Base-by-base conservation (phyloP, 2,113 vertebrate species). In the Raphicerus campestris region DNA sequence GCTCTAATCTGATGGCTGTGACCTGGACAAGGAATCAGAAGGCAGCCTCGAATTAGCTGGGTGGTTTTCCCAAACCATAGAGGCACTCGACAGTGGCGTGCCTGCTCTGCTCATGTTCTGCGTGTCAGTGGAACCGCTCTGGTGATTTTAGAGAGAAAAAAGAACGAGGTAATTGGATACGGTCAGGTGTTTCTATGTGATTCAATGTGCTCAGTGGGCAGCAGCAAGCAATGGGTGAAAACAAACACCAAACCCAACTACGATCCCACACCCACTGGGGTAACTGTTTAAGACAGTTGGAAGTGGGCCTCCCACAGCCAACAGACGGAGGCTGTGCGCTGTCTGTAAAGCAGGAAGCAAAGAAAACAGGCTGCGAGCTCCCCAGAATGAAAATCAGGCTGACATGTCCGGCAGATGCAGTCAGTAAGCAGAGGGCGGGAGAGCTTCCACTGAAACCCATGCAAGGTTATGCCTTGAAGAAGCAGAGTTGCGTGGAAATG, bases 41-140 rank as follows among this genome's bases (percentile, higher is more conserved):
- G 32, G 42, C 97, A 96, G 89, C 77, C 89, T 96, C 35, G 35
- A 77, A 95, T 90, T 90, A 94, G 35, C 32, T 80, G 75, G 51
- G 84, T 92, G 92, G 78, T 42, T 96, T 86, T 17, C 84, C 92
- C 66, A 47, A 35, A 35, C 63, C 0, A 3, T 3, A 1, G 42
- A 92, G 91, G 26, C 49, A 58, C 56, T 49, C 49, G 19, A 5
- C 15, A 4, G 8, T 14, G 5, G 20, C 2, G 14, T 42, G 55
- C 15, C 30, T 81, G 32, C 8, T 16, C 8, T 10, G 39, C 42
- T 10, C 14, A 3, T 28, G 30, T 73, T 89, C 85, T 24, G 24
- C 15, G 1, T 53, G 35, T 55, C 73, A 53, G 4, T 9, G 86
- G 66, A 83, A 42, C 47, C 3, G 45, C 78, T 58, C 56, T 60